These are phyloP conservation scores for Girardinichthys multiradiatus DNA, from an alignment of 2,113 vertebrate species.

Conservation along the genomic window DNA sequence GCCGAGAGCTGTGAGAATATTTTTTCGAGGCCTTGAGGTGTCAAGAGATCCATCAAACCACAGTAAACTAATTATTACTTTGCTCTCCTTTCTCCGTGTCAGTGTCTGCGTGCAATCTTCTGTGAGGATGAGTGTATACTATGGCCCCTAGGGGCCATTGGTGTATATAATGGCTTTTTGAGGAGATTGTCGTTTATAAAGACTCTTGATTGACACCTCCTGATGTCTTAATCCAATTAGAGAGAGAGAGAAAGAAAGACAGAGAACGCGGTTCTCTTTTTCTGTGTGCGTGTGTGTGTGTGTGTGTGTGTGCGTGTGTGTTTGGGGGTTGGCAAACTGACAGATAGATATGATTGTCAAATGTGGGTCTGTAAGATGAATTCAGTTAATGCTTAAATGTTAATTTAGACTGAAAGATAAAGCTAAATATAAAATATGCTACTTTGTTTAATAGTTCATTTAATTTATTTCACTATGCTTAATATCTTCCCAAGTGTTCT, in stretches of 20 bases:
- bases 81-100: slow-evolving; percentile 54
- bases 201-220: slow-evolving; percentile 75
- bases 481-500: background rate
- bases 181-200: slow-evolving; percentile 72
- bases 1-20: slow-evolving; percentile 60
- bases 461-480: background rate
- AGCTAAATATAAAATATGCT: too few relatives aligned
- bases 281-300: slow-evolving; percentile 28
- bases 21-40: slow-evolving; percentile 65
- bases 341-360: background rate
- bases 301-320: slow-evolving; percentile 26
- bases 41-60: slow-evolving; percentile 69
- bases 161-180: slow-evolving; percentile 73
- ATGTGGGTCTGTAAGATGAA: background rate
- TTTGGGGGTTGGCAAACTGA: too few relatives aligned
- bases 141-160: slow-evolving; percentile 52
- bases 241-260: slow-evolving; percentile 38
- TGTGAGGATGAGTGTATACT: slow-evolving; percentile 16
- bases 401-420: background rate
- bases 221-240: slow-evolving; percentile 74
- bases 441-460: background rate
- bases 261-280: slow-evolving; percentile 44
- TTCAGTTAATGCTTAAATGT: background rate
- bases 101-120: slow-evolving; percentile 14
- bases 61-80: slow-evolving; percentile 74